These are phyloP conservation scores for Melanotus villosus DNA, from an alignment of 2,888 invertebrate genomes.

Conservation along the genomic window DNA sequence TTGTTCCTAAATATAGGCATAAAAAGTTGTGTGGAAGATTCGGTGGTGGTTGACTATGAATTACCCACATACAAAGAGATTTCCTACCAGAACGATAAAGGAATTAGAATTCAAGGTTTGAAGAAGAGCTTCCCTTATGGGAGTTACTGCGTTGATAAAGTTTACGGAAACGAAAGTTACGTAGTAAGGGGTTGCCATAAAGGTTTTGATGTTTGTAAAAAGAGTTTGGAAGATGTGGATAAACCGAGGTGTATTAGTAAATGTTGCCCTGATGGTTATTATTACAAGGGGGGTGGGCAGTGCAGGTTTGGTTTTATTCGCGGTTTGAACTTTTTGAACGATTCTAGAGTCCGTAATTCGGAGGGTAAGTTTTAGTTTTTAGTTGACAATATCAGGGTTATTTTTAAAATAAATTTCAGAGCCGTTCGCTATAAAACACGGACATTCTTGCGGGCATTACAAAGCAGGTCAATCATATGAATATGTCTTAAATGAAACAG, in stretches of 20 bases:
- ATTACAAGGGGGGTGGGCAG: constrained; percentile 20
- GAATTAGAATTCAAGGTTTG: neutral
- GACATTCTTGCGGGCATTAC: constrained; percentile 31
- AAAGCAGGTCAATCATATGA: constrained; percentile 20
- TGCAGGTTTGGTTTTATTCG: constrained; percentile 21
- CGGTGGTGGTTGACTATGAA: constrained; percentile 25
- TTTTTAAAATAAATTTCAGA: no score
- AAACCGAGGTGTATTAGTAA: constrained; percentile 39
- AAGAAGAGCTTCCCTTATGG: constrained; percentile 6
- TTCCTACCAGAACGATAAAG: neutral
- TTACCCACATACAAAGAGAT: constrained; percentile 3
- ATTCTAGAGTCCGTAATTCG: constrained; percentile 14
- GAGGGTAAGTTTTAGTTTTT: constrained; percentile 25
- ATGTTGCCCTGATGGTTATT: constrained; percentile 46
- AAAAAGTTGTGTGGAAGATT: constrained; percentile 6
- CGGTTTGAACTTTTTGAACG: constrained; percentile 25
- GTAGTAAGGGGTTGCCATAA: constrained; percentile 25
- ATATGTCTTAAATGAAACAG: constrained; percentile 32
- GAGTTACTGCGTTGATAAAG: constrained; percentile 32
- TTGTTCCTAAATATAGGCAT: constrained; percentile 17
- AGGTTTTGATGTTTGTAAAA: constrained; percentile 15
- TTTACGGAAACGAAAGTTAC: neutral
- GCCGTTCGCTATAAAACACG: constrained; percentile 29
- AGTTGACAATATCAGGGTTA: no score
- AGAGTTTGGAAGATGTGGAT: neutral